Percentiles rank a stretch among this genome's conserved stretches.
These are phyloP conservation scores for Ptychoptera contaminata DNA, from an alignment of 2,888 invertebrate species.

Conservation along the genomic window DNA sequence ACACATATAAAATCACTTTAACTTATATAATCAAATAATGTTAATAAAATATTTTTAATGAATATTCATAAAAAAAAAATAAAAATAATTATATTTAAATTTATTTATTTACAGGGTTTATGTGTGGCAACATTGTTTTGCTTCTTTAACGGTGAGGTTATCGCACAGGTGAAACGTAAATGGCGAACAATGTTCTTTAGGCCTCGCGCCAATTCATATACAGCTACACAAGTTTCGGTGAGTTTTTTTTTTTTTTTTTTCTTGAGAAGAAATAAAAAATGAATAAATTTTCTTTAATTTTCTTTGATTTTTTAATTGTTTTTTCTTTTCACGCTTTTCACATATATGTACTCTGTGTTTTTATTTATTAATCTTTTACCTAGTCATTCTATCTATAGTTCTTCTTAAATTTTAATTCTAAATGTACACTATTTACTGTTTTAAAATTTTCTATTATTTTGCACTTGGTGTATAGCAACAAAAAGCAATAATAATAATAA, in stretches of 20 bases:
- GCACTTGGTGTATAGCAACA: background rate
- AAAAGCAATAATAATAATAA: background rate
- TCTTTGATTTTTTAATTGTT: background rate
- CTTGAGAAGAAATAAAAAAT: background rate
- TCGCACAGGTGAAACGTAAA: slow-evolving; percentile 67
- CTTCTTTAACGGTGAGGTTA: slow-evolving; percentile 91
- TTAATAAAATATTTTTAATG: background rate
- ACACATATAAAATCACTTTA: too few relatives aligned
- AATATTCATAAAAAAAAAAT: background rate
- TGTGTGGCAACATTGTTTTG: slow-evolving; percentile 85
- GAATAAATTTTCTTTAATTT: background rate
- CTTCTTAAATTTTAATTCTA: too few relatives aligned
- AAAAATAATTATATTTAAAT: background rate
- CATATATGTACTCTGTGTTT: too few relatives aligned
- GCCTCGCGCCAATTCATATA: slow-evolving; percentile 68
- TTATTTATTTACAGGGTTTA: slow-evolving; percentile 48
- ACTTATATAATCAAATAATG: too few relatives aligned
- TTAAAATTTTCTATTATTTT: too few relatives aligned
- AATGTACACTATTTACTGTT: too few relatives aligned
- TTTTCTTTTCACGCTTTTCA: too few relatives aligned
- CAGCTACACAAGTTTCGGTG: slow-evolving; percentile 79
- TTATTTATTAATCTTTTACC: too few relatives aligned
- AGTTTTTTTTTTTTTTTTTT: slow-evolving; percentile 25
- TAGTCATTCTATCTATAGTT: too few relatives aligned
- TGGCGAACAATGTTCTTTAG: slow-evolving; percentile 61